Percentiles rank a stretch among this genome's conserved stretches.
phyloP scores from a whole-genome alignment of 1,140 invertebrate genomes.

The Arion vulgaris region DNA sequence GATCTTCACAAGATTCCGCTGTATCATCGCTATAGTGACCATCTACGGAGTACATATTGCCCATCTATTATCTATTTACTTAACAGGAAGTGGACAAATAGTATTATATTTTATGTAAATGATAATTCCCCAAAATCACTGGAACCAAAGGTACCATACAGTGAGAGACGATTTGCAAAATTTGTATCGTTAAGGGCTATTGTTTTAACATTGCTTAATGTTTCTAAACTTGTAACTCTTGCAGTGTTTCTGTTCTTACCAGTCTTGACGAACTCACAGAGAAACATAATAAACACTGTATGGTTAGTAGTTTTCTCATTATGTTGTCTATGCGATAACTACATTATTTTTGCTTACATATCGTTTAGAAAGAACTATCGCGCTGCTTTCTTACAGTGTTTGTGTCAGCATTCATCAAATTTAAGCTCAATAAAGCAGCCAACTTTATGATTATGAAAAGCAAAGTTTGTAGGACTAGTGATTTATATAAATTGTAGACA shows the following conservation, averaged over 20 bases:
- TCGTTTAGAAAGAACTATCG: background rate
- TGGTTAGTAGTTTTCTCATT: background rate
- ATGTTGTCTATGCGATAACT: background rate
- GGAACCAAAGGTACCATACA: background rate
- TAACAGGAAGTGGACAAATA: background rate
- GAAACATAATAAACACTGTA: background rate
- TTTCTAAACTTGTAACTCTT: background rate
- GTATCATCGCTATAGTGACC: background rate
- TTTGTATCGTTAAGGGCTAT: background rate
- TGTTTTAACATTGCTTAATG: background rate
- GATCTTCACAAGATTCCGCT: background rate
- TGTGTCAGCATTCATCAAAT: no score
- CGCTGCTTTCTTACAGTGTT: background rate
- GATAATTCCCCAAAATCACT: background rate
- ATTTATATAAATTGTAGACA: no score
- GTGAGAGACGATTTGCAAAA: background rate
- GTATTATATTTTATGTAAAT: background rate
- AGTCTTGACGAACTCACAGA: background rate
- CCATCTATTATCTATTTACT: background rate
- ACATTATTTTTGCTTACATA: background rate
- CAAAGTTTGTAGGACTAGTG: no score
- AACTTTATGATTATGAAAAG: no score
- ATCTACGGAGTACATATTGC: background rate
- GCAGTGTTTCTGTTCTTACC: background rate
- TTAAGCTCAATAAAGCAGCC: no score